Conservation (phyloP, 2,797 vertebrate genomes). For the Amblyopsis hoosieri region DNA sequence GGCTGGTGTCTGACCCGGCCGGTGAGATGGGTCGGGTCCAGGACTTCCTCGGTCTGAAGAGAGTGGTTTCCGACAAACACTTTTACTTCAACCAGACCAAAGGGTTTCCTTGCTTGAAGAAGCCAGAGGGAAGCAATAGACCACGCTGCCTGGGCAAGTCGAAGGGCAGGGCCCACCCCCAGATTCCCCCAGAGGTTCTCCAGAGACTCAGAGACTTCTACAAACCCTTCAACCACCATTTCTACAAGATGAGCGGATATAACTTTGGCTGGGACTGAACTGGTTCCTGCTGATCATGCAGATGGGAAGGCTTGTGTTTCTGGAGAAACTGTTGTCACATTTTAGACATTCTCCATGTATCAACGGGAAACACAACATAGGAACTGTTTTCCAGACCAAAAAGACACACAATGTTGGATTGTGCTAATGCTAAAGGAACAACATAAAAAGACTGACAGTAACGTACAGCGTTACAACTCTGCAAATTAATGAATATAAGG, state of each 20-base stretch:
- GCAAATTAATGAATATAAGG: conserved; percentile 4
- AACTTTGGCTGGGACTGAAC: conserved; percentile 92
- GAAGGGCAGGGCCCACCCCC: conserved; percentile 90
- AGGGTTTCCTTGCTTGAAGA: conserved; percentile 95
- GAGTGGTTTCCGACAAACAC: conserved; percentile 89
- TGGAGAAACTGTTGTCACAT: conserved; percentile 51
- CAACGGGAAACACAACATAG: conserved; percentile 41
- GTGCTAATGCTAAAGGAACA: background rate
- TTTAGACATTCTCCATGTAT: background rate
- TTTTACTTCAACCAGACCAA: conserved; percentile 97
- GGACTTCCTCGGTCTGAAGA: conserved; percentile 91
- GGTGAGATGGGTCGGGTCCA: conserved; percentile 91
- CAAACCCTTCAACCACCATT: conserved; percentile 89
- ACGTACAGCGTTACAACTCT: conserved; percentile 13
- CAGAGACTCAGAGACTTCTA: conserved; percentile 90
- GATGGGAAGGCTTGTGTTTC: conserved; percentile 26
- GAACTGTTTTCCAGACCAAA: background rate
- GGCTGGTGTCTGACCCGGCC: conserved; percentile 88
- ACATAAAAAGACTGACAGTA: conserved; percentile 10
- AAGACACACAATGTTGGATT: no score
- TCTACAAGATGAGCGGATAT: conserved; percentile 94
- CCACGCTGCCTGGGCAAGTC: conserved; percentile 92
- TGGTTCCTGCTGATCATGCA: background rate
- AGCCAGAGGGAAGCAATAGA: conserved; percentile 85
- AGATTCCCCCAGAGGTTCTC: conserved; percentile 81